Evolutionary conservation across 2,888 invertebrate species (phyloP), one percentile per base, ranked within the genome.

Genomic region (Pycnomerus fuliginosus): DNA sequence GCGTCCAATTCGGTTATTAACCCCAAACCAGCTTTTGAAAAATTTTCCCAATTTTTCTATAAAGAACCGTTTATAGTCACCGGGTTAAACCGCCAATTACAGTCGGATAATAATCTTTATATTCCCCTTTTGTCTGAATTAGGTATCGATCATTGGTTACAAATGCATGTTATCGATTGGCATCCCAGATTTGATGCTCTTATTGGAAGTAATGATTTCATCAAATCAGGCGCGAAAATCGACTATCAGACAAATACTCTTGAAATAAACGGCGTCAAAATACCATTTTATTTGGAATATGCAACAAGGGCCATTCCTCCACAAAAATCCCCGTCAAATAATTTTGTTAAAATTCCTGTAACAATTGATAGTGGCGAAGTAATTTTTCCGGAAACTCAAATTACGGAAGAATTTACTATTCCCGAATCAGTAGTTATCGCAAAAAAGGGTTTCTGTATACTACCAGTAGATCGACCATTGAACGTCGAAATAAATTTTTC

Each of bases 1-100:
- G 44, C 44, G 12, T 44, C 44, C 1, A 33, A 44, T 34, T 23
- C 23, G 8, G 33, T 43, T 2, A 44, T 44, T 2, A 44, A 42
- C 20, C 33, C 41, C 8, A 16, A 17, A 16, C 27, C 41, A 10
- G 40, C 34, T 5, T 13, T 32, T 15, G 16, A 25, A 2, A 30
- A 42, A 30, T 43, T 43, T 15, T 16, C 14, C 32, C 25, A 44
- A 4, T 20, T 7, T 20, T 20, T 20, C 20, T 20, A 7, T 20
- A 7, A 4, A 8, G 20, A 20, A 20, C 20, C 20, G 8, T 20
- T 20, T 20, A 8, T 7, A 7, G 8, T 20, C 4, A 20, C 4
- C 4, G 4, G 5, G 4, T 7, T 20, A 20, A 8, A 20, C 7
- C 20, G 8, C 4, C 4, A 4, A 7, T 7, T 20, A 20, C 4